Base-by-base conservation (phyloP, 1,140 invertebrate genomes). In the Pseudomyrmex concolor region DNA sequence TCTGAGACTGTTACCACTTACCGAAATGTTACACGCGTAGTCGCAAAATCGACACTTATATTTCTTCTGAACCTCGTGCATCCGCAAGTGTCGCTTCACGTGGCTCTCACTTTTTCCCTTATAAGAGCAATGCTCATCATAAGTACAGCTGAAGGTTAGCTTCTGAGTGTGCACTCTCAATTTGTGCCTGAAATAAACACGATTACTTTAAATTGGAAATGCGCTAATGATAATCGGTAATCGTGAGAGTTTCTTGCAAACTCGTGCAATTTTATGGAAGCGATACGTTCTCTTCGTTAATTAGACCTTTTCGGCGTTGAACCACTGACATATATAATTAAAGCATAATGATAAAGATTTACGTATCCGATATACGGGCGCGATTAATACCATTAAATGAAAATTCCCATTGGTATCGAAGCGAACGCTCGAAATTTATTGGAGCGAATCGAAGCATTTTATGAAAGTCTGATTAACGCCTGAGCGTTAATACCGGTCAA, bases 11-110 rank as follows among this genome's bases (percentile, higher is more conserved):
- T 2, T 25, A 93, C 25, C 25, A 93, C 94, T 95, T 94, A 96
- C 96, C 94, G 96, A 91, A 87, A 96, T 97, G 85, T 96, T 97
- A 91, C 97, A 97, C 1, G 95, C 95, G 89, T 97, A 98, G 17
- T 93, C 74, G 90, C 97, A 98, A 91, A 98, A 96, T 7, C 97
- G 97, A 93, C 98, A 99, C 85, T 95, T 95, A 94, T 97, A 98
- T 0, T 98, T 98, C 5, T 90, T 98, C 97, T 72, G 96, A 95
- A 0, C 97, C 97, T 10, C 96, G 90, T 98, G 97, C 25, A 96
- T 94, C 8, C 96, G 95, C 91, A 97, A 94, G 91, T 98, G 98
- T 71, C 97, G 95, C 80, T 96, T 96, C 87, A 98, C 93, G 92
- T 97, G 97, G 84, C 96, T 96, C n/a, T 95, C 94, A 72, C 96